A percentile compares a stretch with the other conserved stretches of the same genome.
phyloP scores from a whole-genome alignment of 2,888 invertebrate species.

The Machimus atricapillus region DNA sequence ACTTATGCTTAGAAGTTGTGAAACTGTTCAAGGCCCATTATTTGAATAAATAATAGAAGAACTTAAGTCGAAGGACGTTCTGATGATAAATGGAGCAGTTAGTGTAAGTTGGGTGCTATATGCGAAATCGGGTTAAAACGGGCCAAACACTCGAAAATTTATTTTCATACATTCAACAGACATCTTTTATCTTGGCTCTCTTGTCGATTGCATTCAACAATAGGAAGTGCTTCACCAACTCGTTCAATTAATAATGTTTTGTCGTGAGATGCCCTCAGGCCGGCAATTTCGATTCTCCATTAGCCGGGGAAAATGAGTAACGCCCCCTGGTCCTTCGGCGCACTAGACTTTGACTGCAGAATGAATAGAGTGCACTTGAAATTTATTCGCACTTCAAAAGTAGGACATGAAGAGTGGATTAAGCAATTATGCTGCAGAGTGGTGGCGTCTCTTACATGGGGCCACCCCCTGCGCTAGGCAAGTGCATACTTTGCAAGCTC shows the following conservation, averaged over 20 bases:
- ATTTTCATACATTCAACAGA: neutral
- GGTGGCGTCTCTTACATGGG: neutral
- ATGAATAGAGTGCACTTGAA: slow-evolving; percentile 1
- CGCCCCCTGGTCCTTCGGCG: neutral
- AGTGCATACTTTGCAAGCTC: neutral
- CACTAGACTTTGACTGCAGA: neutral
- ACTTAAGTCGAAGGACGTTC: neutral
- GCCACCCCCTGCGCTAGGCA: neutral
- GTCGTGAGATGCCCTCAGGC: neutral
- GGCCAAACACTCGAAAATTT: neutral
- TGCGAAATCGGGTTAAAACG: neutral
- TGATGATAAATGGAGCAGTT: neutral
- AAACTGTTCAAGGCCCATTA: neutral
- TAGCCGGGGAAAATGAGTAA: neutral
- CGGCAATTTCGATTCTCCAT: neutral
- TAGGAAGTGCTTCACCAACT: neutral
- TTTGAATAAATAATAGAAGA: neutral
- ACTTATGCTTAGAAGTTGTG: neutral
- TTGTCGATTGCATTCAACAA: neutral
- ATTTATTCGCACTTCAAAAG: slow-evolving; percentile 8
- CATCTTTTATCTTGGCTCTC: neutral
- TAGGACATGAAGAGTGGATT: slow-evolving; percentile 6
- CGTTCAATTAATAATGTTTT: neutral
- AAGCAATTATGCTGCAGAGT: neutral
- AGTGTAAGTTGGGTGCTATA: neutral